Conservation (phyloP, 2,888 invertebrate genomes). For the Euplagia quadripunctaria region DNA sequence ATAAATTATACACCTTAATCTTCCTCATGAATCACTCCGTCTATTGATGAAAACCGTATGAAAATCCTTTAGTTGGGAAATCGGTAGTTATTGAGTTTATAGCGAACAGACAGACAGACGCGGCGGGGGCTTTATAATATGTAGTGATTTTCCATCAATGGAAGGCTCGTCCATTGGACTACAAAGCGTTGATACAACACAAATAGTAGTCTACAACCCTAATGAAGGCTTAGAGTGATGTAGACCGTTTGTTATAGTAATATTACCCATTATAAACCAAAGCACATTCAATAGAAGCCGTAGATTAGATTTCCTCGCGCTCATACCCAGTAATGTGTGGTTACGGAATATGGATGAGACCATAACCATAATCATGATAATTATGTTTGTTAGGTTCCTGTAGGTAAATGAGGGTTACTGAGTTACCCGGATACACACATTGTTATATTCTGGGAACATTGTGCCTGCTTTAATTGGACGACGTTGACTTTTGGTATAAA, state of each 20-base stretch:
- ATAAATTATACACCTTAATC: no score
- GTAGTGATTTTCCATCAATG: no score
- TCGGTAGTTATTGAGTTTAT: no score
- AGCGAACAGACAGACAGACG: no score
- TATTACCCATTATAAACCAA: constrained; percentile 1
- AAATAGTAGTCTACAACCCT: not conserved
- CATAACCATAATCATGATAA: constrained; percentile 12
- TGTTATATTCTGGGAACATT: not conserved
- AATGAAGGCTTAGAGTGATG: not conserved
- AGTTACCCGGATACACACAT: not conserved
- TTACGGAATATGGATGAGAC: constrained; percentile 10
- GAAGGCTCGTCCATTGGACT: not conserved
- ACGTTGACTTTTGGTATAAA: not conserved
- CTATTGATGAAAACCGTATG: no score
- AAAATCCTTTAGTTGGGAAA: no score
- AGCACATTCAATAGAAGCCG: not conserved
- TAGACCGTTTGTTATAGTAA: constrained; percentile 1
- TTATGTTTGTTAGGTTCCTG: not conserved
- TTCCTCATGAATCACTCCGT: no score
- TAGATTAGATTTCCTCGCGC: constrained; percentile 8
- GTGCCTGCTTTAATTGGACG: not conserved
- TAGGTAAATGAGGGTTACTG: not conserved
- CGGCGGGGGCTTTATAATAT: no score
- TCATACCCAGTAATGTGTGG: constrained; percentile 7
- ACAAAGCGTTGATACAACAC: not conserved